phyloP scores from a whole-genome alignment of 2,797 vertebrate genomes.

The Huso huso region DNA sequence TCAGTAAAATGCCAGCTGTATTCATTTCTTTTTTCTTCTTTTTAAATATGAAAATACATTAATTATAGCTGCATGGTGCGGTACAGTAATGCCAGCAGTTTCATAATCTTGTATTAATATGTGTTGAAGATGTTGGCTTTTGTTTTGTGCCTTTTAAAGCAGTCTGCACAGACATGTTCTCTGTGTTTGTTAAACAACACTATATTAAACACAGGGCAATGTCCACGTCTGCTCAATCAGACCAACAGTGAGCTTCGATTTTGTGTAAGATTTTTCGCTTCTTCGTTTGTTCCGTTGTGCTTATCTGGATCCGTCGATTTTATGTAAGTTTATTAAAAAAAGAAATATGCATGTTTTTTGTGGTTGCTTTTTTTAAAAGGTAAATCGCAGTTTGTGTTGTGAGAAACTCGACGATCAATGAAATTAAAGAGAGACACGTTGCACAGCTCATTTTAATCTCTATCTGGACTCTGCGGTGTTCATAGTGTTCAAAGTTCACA shows the following conservation, averaged over 20 bases:
- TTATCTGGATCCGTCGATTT: slow-evolving; percentile 39
- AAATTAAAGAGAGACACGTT: no score
- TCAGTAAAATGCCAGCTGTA: slow-evolving; percentile 34
- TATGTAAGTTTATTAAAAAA: no score
- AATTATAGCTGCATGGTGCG: slow-evolving; percentile 47
- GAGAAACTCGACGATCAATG: no score
- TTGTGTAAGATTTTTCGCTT: slow-evolving; percentile 58
- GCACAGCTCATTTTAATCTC: no score
- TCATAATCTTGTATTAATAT: slow-evolving; percentile 4
- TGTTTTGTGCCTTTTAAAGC: slow-evolving; percentile 7
- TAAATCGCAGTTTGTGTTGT: no score
- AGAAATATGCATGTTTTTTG: no score
- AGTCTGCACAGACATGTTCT: background rate
- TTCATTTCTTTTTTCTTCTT: slow-evolving; percentile 42
- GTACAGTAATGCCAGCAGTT: slow-evolving; percentile 26
- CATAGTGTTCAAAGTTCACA: no score
- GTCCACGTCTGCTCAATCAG: background rate
- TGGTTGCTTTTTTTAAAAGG: no score
- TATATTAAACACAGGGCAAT: no score
- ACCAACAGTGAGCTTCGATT: slow-evolving; percentile 30
- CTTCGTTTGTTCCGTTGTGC: slow-evolving; percentile 48
- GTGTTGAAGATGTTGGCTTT: background rate
- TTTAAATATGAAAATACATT: slow-evolving; percentile 35
- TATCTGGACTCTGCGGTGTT: no score
- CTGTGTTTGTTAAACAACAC: background rate